These are phyloP conservation scores for Heterodera filipjevi DNA, from an alignment of 2,888 invertebrate species.

Conservation along the genomic window DNA sequence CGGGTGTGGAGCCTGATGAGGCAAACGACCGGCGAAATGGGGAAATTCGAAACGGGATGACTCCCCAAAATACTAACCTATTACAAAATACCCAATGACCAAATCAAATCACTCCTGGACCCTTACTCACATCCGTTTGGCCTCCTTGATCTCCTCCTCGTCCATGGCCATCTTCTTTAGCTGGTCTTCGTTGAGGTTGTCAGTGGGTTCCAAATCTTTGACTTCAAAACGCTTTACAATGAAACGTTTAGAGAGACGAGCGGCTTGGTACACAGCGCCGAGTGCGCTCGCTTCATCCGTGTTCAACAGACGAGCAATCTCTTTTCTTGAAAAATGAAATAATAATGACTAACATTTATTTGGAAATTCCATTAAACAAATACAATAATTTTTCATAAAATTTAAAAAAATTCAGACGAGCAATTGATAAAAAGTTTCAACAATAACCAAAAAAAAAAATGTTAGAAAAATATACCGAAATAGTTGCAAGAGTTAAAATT, in stretches of 20 bases:
- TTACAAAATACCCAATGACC: too few species aligned
- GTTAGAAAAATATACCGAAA: too few species aligned
- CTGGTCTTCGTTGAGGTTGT: background rate
- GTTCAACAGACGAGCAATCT: conserved; percentile 88
- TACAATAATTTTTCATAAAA: too few species aligned
- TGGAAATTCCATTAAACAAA: too few species aligned
- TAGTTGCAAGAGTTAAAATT: background rate
- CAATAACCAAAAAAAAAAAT: too few species aligned
- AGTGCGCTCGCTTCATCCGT: conserved; percentile 92
- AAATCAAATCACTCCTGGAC: too few species aligned
- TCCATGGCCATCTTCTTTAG: conserved; percentile 10
- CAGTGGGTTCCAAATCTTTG: conserved; percentile 75
- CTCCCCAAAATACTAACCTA: background rate
- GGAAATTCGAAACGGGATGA: too few species aligned
- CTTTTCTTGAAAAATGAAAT: conserved; percentile 65
- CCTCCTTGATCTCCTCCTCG: conserved; percentile 22
- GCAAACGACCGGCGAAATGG: too few species aligned
- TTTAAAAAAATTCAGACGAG: too few species aligned
- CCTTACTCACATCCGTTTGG: conserved; percentile 14
- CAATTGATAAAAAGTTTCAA: too few species aligned
- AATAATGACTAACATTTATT: too few species aligned
- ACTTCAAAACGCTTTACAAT: conserved; percentile 90
- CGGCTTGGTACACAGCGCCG: conserved; percentile 93
- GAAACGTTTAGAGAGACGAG: conserved; percentile 90
- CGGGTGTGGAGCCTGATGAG: too few species aligned